phyloP scores from a whole-genome alignment of 2,113 vertebrate genomes.

The Muscicapa adusta region DNA sequence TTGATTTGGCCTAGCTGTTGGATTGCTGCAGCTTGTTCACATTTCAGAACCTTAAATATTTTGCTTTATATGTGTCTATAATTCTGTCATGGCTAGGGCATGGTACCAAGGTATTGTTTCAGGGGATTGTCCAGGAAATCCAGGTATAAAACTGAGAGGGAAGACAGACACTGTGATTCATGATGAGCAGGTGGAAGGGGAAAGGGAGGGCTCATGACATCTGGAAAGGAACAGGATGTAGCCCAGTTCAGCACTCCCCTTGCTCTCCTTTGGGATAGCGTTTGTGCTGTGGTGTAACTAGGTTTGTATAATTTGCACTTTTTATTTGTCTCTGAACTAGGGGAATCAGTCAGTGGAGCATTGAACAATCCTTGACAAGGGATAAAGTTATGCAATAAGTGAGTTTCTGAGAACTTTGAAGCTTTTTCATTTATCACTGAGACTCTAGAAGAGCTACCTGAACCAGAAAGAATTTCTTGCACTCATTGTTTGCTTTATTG shows the following conservation, averaged over 20 bases:
- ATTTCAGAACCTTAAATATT: neutral
- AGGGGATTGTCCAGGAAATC: neutral
- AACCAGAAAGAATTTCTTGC: neutral
- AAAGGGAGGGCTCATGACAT: neutral
- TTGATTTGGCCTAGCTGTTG: neutral
- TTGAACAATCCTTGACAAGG: neutral
- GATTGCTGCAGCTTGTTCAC: neutral
- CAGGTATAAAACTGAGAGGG: neutral
- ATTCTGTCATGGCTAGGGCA: neutral
- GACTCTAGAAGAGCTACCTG: neutral
- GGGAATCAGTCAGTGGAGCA: neutral
- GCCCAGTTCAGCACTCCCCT: neutral
- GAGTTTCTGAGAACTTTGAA: neutral
- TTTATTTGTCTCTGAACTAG: neutral
- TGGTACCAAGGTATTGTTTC: neutral
- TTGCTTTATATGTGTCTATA: neutral
- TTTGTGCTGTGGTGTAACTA: neutral
- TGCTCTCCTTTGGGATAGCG: neutral
- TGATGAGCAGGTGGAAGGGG: neutral
- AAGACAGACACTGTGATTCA: neutral
- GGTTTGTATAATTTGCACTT: neutral
- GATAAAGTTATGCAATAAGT: neutral
- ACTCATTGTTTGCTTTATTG: neutral
- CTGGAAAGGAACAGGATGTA: neutral
- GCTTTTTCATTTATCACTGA: neutral